These are phyloP conservation scores for Pollenia amentaria DNA, from an alignment of 2,888 invertebrate species.

Conservation along the genomic window DNA sequence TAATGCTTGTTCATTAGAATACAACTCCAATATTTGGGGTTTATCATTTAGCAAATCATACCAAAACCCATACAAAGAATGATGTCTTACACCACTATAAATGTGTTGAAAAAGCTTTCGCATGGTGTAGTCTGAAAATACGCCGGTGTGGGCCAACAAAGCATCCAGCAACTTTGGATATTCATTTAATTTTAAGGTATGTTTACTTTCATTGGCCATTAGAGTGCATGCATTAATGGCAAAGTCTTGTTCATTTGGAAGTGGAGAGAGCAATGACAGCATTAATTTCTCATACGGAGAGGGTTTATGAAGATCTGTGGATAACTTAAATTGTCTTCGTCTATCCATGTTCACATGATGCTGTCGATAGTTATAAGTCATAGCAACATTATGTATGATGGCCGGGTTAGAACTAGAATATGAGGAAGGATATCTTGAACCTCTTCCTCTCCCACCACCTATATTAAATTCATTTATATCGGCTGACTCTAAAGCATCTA, in stretches of 20 bases:
- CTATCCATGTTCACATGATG: slow-evolving; percentile 89
- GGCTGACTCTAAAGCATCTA: slow-evolving; percentile 86
- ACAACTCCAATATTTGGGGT: slow-evolving; percentile 83
- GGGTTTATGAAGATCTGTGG: slow-evolving; percentile 88
- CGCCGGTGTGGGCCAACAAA: slow-evolving; percentile 96
- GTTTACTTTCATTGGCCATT: slow-evolving; percentile 96
- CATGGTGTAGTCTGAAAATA: slow-evolving; percentile 92
- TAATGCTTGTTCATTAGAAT: slow-evolving; percentile 81
- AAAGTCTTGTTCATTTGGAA: slow-evolving; percentile 99
- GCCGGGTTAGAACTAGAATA: slow-evolving; percentile 76
- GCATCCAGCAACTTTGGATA: slow-evolving; percentile 95
- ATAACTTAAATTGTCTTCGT: slow-evolving; percentile 88
- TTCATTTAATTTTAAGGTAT: slow-evolving; percentile 93
- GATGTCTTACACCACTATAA: slow-evolving; percentile 87
- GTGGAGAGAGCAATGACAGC: slow-evolving; percentile 96
- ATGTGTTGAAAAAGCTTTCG: slow-evolving; percentile 88
- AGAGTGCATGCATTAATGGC: slow-evolving; percentile 98
- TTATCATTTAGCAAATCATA: slow-evolving; percentile 86
- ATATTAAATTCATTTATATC: slow-evolving; percentile 85
- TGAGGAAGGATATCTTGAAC: slow-evolving; percentile 88
- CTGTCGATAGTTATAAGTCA: slow-evolving; percentile 91
- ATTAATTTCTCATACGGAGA: slow-evolving; percentile 94
- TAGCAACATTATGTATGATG: slow-evolving; percentile 86
- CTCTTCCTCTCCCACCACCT: slow-evolving; percentile 84
- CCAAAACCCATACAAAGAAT: slow-evolving; percentile 91